Evolutionary conservation across 1,140 invertebrate genomes (phyloP), one percentile per base, ranked within the genome.

Genomic region (Pristionchus pacificus): DNA sequence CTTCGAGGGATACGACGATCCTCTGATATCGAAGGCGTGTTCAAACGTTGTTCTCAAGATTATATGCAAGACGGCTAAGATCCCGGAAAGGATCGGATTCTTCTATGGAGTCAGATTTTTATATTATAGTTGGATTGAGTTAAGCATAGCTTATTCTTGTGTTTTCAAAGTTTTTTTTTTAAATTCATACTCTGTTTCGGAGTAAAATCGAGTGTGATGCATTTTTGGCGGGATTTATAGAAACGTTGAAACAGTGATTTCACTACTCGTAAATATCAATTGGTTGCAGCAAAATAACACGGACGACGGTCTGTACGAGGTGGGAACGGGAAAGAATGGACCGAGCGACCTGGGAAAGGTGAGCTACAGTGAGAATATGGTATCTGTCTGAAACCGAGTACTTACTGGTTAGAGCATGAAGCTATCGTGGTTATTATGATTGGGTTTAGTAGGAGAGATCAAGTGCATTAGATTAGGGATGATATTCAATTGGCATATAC

Each of bases 1-100:
- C 14, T 83, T 83, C 65, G 68, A 80, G 29, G 80, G 80, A 3
- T 82, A 82, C 74, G 72, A 76, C 13, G 80, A 82, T 69, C 77
- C 77, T 27, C 31, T 82, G 6, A 67, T 83, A 19, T 59, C 55
- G 15, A 59, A 58, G 6, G 31, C 81, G 14, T 82, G 80, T 66
- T 60, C 66, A 2, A 65, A 72, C 25, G 25, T 63, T 25, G 14
- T 76, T n/a, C n/a, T 82, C 27, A 15, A 15, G 14, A 27, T 69
- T 13, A 31, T 82, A 13, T 82, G 80, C 69, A 60, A 71, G 24
- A 49, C 65, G n/a, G 59, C 68, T 29, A 65, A 60, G 31, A 74
- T 82, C 49, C 81, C 80, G n/a, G 66, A 75, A 27, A 68, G 71
- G 55, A 77, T 82, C 61, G 81, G 81, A 38, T 72, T 83, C 57